Evolutionary conservation across 2,888 invertebrate species (phyloP).

Genomic region (Hydriomena furcata): DNA sequence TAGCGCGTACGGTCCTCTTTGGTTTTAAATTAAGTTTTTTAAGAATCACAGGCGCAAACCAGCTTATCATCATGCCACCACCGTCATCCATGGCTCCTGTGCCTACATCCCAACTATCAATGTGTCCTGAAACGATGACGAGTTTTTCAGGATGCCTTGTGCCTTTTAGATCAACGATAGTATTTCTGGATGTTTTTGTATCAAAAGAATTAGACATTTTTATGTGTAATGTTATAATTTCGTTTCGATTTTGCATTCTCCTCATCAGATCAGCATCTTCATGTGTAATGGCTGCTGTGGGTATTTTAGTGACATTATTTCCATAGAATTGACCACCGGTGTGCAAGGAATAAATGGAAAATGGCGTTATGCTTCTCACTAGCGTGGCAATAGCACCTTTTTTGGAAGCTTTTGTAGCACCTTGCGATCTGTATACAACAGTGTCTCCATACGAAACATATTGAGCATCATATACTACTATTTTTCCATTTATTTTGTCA

Average conservation of each 20-base stretch:
- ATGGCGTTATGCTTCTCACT: constrained; percentile 89
- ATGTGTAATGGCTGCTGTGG: constrained; percentile 88
- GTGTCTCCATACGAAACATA: constrained; percentile 86
- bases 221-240: constrained; percentile 68
- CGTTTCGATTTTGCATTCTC: constrained; percentile 83
- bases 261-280: constrained; percentile 90
- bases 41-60: constrained; percentile 87
- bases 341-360: constrained; percentile 89
- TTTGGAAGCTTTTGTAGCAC: constrained; percentile 87
- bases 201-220: constrained; percentile 86
- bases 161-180: constrained; percentile 87
- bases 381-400: constrained; percentile 89
- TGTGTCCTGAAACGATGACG: constrained; percentile 91
- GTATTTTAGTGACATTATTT: constrained; percentile 84
- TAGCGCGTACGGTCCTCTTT: constrained; percentile 88
- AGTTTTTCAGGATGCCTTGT: constrained; percentile 65
- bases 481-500: constrained; percentile 85
- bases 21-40: constrained; percentile 86
- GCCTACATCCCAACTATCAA: constrained; percentile 96
- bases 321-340: constrained; percentile 87
- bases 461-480: constrained; percentile 89
- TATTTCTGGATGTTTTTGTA: constrained; percentile 86
- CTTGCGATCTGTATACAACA: constrained; percentile 85
- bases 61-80: constrained; percentile 91
- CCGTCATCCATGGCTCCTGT: constrained; percentile 96